These are phyloP conservation scores for Dasyprocta punctata DNA, from an alignment of 2,113 vertebrate species.

Conservation along the genomic window DNA sequence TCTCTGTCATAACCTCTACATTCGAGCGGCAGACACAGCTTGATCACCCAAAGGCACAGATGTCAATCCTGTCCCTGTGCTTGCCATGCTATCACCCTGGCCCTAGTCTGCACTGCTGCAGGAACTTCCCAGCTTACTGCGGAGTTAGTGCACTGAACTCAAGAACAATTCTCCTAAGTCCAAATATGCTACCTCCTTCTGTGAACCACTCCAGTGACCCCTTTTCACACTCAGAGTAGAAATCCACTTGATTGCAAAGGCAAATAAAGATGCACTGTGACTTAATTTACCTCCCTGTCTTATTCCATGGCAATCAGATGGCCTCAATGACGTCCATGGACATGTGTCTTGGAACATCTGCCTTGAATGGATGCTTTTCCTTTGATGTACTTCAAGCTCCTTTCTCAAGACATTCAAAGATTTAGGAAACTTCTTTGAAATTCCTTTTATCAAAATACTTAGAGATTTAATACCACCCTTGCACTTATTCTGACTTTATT, in stretches of 20 bases:
- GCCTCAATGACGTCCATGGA: neutral
- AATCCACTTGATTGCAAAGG: neutral
- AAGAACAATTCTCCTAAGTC: neutral
- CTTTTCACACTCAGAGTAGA: neutral
- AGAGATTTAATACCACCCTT: neutral
- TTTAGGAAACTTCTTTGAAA: neutral
- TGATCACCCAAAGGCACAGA: neutral
- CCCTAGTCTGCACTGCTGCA: neutral
- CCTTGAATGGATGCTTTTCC: neutral
- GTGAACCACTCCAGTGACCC: neutral
- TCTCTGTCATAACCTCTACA: neutral
- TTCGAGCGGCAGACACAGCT: neutral
- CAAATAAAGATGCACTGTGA: neutral
- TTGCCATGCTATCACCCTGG: neutral
- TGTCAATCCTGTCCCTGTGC: neutral
- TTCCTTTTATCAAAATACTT: neutral
- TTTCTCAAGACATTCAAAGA: neutral
- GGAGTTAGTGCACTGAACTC: neutral
- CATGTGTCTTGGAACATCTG: neutral
- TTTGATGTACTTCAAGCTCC: neutral
- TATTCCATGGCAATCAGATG: neutral
- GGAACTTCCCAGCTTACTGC: neutral
- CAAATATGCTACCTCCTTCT: neutral
- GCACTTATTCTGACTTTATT: neutral
- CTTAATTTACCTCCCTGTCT: neutral